These are phyloP conservation scores for Apogon hyalosoma DNA, from an alignment of 2,797 vertebrate genomes.

Conservation along the genomic window DNA sequence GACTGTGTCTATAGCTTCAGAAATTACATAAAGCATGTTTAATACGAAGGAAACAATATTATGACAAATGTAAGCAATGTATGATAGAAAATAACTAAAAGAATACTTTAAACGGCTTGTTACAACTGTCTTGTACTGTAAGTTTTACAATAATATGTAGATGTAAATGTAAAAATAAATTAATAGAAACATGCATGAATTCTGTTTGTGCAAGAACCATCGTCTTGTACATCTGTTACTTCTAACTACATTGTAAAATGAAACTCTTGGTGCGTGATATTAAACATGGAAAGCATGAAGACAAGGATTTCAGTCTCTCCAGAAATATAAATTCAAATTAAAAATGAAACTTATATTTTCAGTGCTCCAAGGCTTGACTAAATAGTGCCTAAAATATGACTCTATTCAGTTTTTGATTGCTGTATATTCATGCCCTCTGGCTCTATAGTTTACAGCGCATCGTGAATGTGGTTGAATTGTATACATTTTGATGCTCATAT, in stretches of 20 bases:
- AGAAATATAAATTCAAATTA: slow-evolving; percentile 24
- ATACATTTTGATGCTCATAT: too few relatives aligned
- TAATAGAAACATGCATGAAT: slow-evolving; percentile 3
- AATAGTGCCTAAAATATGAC: background rate
- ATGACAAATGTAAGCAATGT: too few relatives aligned
- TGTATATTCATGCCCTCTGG: slow-evolving; percentile 1
- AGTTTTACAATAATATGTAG: background rate
- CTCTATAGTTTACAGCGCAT: background rate
- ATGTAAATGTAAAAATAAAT: slow-evolving; percentile 21
- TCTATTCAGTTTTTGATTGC: background rate
- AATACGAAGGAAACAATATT: too few relatives aligned
- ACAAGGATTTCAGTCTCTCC: slow-evolving; percentile 12
- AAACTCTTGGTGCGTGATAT: slow-evolving; percentile 20
- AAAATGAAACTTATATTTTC: slow-evolving; percentile 38
- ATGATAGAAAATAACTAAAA: too few relatives aligned
- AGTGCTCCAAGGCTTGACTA: slow-evolving; percentile 17
- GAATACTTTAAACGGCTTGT: too few relatives aligned
- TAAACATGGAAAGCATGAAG: slow-evolving; percentile 1
- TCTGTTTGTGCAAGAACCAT: background rate
- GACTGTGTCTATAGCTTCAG: too few relatives aligned
- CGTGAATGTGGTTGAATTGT: background rate
- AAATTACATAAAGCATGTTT: too few relatives aligned
- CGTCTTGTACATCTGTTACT: slow-evolving; percentile 19
- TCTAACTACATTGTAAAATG: background rate
- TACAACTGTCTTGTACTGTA: too few relatives aligned